Conservation (phyloP, 2,113 vertebrate genomes). For the Eclectus roratus region DNA sequence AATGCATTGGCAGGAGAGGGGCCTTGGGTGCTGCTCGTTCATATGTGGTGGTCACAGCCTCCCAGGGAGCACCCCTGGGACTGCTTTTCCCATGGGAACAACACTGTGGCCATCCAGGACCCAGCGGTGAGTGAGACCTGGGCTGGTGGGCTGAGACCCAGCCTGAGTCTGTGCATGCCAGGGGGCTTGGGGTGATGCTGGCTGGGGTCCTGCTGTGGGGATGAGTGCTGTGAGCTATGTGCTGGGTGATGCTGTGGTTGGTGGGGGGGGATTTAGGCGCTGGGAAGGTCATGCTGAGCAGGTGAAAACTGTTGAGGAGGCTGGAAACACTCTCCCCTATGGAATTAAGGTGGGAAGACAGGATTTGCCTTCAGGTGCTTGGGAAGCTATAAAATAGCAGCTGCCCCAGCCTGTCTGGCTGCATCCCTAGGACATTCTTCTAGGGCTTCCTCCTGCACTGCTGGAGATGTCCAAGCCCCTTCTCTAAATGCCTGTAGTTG, state of each 20-base stretch:
- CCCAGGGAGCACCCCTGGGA: not conserved
- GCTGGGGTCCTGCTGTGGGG: not conserved
- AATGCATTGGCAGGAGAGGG: not conserved
- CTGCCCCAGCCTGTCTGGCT: not conserved
- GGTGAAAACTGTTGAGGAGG: not conserved
- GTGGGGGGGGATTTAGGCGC: fast-evolving
- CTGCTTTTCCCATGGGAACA: not conserved
- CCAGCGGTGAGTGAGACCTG: fast-evolving
- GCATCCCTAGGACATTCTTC: not conserved
- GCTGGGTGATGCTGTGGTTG: not conserved
- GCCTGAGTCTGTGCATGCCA: fast-evolving
- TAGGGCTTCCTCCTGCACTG: not conserved
- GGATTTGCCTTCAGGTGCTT: not conserved
- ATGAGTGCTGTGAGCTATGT: fast-evolving
- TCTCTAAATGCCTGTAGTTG: fast-evolving
- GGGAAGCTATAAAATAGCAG: not conserved
- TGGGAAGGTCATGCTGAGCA: not conserved
- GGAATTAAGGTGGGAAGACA: not conserved
- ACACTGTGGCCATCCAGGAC: fast-evolving
- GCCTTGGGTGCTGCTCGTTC: not conserved
- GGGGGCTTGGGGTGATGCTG: not conserved
- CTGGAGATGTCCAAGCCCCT: not conserved
- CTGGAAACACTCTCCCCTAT: fast-evolving
- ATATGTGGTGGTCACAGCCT: not conserved
- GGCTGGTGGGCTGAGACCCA: fast-evolving